phyloP scores from a whole-genome alignment of 2,113 vertebrate genomes.

The Aleadryas rufinucha region DNA sequence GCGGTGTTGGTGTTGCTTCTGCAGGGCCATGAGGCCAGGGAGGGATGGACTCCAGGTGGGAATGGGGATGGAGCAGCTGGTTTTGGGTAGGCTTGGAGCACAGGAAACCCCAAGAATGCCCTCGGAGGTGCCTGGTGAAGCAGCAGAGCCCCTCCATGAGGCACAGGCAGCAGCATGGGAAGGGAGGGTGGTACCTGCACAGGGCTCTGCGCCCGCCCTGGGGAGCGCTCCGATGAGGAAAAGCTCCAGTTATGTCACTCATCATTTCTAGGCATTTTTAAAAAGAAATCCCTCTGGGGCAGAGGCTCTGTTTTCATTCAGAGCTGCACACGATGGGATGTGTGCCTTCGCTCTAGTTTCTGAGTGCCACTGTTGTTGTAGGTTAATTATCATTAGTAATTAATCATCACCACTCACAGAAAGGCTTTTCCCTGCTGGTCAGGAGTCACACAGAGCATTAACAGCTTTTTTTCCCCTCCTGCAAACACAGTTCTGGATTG shows the following conservation, averaged over 20 bases:
- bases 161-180: neutral
- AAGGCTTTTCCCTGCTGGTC: neutral
- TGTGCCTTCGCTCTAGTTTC: neutral
- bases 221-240: neutral
- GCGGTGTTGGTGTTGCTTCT: accelerated
- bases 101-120: neutral
- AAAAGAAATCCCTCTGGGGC: neutral
- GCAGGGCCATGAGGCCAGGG: accelerated
- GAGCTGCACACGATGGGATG: neutral
- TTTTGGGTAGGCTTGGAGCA: neutral
- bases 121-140: accelerated
- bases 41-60: neutral
- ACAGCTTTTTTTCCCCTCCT: neutral
- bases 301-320: neutral
- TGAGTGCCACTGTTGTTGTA: neutral
- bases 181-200: neutral
- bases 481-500: neutral
- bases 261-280: neutral
- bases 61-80: neutral
- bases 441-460: neutral
- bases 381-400: slow-evolving; percentile 31
- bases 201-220: accelerated
- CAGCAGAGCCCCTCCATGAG: neutral
- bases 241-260: slow-evolving; percentile 4
- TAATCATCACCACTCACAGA: neutral